These are phyloP conservation scores for Naja naja DNA, from an alignment of 2,113 vertebrate species.

Conservation along the genomic window DNA sequence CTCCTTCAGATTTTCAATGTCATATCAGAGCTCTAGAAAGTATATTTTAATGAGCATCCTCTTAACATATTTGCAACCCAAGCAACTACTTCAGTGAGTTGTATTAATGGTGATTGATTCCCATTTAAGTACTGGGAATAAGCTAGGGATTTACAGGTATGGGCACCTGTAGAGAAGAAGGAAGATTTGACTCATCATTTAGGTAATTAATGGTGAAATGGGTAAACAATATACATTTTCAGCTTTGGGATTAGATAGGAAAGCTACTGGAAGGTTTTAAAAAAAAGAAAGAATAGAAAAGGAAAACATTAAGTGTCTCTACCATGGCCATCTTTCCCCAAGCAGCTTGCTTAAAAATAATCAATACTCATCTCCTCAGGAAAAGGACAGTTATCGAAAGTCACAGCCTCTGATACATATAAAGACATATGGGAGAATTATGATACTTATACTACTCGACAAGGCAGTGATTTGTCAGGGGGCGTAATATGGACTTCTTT, in stretches of 20 bases:
- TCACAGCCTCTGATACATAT: slow-evolving; percentile 21
- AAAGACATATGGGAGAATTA: slow-evolving; percentile 32
- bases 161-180: not conserved
- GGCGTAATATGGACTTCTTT: slow-evolving; percentile 1
- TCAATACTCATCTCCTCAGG: slow-evolving; percentile 5
- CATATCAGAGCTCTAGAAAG: not conserved
- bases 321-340: not conserved
- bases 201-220: not conserved
- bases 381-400: slow-evolving; percentile 26
- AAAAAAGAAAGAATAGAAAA: not conserved
- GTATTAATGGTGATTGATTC: not conserved
- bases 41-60: not conserved
- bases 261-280: not conserved
- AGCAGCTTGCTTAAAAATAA: not conserved
- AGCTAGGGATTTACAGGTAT: not conserved
- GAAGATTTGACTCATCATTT: not conserved
- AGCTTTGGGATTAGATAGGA: not conserved
- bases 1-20: not conserved
- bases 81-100: not conserved
- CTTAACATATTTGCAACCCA: not conserved
- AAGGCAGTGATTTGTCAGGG: not conserved
- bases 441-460: slow-evolving; percentile 35
- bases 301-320: not conserved
- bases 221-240: not conserved
- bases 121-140: not conserved